Percentiles rank a stretch among this genome's conserved stretches.
These are phyloP conservation scores for Monopterus albus DNA, from an alignment of 2,113 vertebrate species.

Conservation along the genomic window DNA sequence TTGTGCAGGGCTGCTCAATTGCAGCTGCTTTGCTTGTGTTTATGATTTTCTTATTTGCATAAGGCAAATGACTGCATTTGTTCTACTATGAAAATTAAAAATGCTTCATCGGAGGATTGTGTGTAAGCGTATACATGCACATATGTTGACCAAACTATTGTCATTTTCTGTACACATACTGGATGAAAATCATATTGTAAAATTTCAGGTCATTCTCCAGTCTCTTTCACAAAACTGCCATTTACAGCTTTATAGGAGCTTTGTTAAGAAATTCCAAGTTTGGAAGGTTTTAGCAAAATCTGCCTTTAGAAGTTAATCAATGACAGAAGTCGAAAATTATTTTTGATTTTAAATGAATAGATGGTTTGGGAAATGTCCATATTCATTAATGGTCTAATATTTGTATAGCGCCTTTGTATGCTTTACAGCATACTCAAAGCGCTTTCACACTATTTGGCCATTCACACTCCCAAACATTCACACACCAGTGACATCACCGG, in stretches of 20 bases:
- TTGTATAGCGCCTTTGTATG: too few relatives aligned
- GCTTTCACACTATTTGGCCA: too few relatives aligned
- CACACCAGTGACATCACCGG: too few relatives aligned
- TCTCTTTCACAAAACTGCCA: too few relatives aligned
- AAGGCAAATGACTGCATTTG: conserved; percentile 42
- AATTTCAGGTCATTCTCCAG: too few relatives aligned
- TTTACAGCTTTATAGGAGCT: too few relatives aligned
- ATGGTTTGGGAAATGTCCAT: too few relatives aligned
- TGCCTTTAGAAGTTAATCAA: background rate
- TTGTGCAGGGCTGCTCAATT: conserved; percentile 41
- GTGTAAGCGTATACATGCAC: background rate
- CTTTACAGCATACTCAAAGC: too few relatives aligned
- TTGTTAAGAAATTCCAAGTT: background rate
- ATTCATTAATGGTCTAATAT: too few relatives aligned
- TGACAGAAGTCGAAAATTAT: background rate
- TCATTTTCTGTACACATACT: background rate
- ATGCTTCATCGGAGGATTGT: conserved; percentile 16
- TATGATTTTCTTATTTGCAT: conserved; percentile 63
- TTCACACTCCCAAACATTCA: too few relatives aligned
- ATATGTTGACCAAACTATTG: conserved; percentile 3
- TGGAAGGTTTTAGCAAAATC: background rate
- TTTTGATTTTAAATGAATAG: background rate
- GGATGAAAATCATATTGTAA: background rate
- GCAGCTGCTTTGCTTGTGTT: conserved; percentile 50
- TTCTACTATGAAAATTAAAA: conserved; percentile 61